These are phyloP conservation scores for Epinotia demarniana DNA, from an alignment of 2,888 invertebrate genomes.

Conservation along the genomic window DNA sequence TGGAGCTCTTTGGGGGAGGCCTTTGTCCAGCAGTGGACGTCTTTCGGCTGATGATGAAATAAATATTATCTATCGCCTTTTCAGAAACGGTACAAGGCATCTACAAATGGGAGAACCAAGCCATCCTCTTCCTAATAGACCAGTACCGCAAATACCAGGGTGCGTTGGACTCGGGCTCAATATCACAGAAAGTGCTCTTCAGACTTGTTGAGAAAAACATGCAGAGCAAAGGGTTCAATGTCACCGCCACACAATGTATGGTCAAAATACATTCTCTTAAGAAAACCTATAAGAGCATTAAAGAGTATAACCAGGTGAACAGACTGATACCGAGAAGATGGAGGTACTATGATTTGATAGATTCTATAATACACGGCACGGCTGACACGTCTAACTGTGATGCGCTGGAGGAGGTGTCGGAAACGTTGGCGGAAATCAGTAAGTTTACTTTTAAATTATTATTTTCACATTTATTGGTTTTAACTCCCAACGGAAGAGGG, in stretches of 20 bases:
- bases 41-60: too few species aligned
- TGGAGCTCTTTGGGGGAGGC: too few species aligned
- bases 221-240: conserved; percentile 11
- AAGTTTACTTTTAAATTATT: conserved; percentile 2
- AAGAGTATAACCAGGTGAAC: conserved; percentile 30
- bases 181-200: conserved; percentile 30
- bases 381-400: conserved; percentile 4
- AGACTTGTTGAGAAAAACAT: conserved; percentile 18
- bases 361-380: conserved; percentile 16
- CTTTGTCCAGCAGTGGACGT: too few species aligned
- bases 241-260: conserved; percentile 25
- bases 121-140: conserved; percentile 24
- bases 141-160: conserved; percentile 34
- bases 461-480: background rate
- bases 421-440: conserved; percentile 33
- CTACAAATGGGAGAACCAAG: conserved; percentile 28
- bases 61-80: background rate
- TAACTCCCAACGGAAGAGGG: too few species aligned
- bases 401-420: conserved; percentile 24
- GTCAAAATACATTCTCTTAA: conserved; percentile 24
- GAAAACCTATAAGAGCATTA: conserved; percentile 26
- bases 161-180: conserved; percentile 16
- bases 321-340: conserved; percentile 27
- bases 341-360: conserved; percentile 36
- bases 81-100: conserved; percentile 12